phyloP scores from a whole-genome alignment of 2,797 vertebrate species.

The Liasis olivaceus region DNA sequence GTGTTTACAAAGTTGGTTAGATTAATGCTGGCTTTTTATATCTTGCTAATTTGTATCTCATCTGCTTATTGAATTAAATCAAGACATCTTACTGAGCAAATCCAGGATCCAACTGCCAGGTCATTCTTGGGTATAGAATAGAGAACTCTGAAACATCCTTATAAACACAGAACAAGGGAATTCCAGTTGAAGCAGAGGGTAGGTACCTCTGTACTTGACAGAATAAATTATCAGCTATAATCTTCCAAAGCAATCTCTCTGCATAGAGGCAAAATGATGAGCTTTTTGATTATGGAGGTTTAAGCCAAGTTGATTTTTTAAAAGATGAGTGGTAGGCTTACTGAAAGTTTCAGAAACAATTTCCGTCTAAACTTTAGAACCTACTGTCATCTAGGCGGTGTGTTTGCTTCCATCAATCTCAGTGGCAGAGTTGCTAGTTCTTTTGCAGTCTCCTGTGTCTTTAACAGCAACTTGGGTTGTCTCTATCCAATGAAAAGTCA shows the following conservation, averaged over 20 bases:
- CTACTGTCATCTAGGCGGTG: background rate
- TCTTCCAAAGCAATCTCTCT: background rate
- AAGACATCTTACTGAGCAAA: slow-evolving; percentile 7
- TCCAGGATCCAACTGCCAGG: background rate
- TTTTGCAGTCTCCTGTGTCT: background rate
- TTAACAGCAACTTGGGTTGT: background rate
- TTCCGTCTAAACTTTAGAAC: background rate
- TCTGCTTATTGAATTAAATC: slow-evolving; percentile 18
- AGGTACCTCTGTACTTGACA: background rate
- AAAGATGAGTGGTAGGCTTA: background rate
- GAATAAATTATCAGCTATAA: background rate
- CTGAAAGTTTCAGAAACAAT: background rate
- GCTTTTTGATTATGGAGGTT: background rate
- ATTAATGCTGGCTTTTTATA: slow-evolving; percentile 6
- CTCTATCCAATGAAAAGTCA: background rate
- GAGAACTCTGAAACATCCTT: background rate
- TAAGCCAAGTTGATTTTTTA: background rate
- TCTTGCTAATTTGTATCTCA: background rate
- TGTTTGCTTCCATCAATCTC: background rate
- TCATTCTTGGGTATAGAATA: background rate
- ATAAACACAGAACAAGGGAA: slow-evolving; percentile 4
- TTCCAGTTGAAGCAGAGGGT: background rate
- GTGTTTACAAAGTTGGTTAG: background rate
- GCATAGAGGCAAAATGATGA: background rate
- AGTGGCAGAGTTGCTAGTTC: background rate